Percentiles rank a stretch among this genome's conserved stretches.
Conservation (phyloP, 2,113 vertebrate genomes). For the Otocyon megalotis region DNA sequence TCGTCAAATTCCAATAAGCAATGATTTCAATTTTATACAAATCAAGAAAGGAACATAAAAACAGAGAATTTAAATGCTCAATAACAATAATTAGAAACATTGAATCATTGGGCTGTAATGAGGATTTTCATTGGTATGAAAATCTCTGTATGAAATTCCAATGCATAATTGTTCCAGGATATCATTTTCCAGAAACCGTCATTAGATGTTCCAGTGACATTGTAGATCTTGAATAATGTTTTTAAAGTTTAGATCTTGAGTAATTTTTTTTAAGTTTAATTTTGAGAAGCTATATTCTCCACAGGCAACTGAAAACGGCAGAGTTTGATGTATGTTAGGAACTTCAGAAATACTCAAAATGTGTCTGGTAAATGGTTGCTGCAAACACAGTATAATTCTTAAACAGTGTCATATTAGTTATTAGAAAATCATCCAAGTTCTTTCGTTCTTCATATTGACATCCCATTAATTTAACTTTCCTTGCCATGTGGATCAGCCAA, state of each 20-base stretch:
- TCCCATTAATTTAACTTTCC: neutral
- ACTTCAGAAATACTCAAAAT: neutral
- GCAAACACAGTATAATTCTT: neutral
- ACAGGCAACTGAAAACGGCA: neutral
- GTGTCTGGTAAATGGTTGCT: neutral
- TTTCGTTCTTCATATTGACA: neutral
- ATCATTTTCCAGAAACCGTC: neutral
- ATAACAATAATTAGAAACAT: neutral
- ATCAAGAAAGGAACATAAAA: neutral
- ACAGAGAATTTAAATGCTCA: neutral
- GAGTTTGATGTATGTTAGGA: neutral
- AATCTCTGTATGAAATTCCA: neutral
- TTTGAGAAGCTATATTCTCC: constrained; percentile 11
- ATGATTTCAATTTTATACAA: neutral
- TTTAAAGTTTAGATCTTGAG: neutral
- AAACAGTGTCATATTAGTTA: neutral
- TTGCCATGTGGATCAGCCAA: neutral
- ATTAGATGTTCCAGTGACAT: neutral
- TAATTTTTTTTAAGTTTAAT: neutral
- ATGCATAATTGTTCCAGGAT: neutral
- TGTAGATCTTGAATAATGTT: neutral
- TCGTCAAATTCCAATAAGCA: neutral
- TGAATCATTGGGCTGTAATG: neutral
- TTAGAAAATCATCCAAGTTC: neutral
- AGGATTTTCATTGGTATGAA: neutral